Conservation (phyloP, 2,797 vertebrate genomes). For the Arnoldichthys spilopterus region DNA sequence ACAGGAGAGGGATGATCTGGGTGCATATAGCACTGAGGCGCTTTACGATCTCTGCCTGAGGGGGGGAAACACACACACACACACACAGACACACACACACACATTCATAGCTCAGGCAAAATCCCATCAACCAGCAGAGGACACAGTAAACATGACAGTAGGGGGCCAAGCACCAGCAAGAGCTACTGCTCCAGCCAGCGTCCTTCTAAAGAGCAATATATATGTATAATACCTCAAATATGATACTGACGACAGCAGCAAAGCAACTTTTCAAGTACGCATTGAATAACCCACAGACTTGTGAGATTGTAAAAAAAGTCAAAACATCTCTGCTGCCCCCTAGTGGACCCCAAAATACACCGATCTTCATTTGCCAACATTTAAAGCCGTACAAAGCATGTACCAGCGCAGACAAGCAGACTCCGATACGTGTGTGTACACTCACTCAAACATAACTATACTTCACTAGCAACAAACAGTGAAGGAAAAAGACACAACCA, state of each 20-base stretch:
- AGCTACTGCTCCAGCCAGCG: constrained; percentile 4
- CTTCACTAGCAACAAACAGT: neutral
- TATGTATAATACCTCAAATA: neutral
- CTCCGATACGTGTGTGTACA: neutral
- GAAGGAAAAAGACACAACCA: neutral
- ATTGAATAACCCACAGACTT: neutral
- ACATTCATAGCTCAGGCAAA: constrained; percentile 23
- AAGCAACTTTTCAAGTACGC: neutral
- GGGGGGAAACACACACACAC: constrained; percentile 24
- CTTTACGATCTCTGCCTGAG: constrained; percentile 88
- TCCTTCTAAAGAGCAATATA: neutral
- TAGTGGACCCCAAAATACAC: constrained; percentile 17
- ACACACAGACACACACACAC: constrained; percentile 21
- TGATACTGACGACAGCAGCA: neutral
- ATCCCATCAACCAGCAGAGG: constrained; percentile 39
- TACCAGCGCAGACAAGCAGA: neutral
- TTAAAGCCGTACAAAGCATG: no score
- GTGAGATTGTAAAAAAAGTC: neutral
- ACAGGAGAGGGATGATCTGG: constrained; percentile 90
- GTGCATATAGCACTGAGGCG: constrained; percentile 91
- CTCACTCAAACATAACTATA: neutral
- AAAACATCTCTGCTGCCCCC: neutral
- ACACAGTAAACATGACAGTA: constrained; percentile 32
- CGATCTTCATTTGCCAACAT: neutral
- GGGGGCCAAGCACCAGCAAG: neutral